Evolutionary conservation across 1,140 invertebrate species (phyloP).

Genomic region (Ips nitidus): DNA sequence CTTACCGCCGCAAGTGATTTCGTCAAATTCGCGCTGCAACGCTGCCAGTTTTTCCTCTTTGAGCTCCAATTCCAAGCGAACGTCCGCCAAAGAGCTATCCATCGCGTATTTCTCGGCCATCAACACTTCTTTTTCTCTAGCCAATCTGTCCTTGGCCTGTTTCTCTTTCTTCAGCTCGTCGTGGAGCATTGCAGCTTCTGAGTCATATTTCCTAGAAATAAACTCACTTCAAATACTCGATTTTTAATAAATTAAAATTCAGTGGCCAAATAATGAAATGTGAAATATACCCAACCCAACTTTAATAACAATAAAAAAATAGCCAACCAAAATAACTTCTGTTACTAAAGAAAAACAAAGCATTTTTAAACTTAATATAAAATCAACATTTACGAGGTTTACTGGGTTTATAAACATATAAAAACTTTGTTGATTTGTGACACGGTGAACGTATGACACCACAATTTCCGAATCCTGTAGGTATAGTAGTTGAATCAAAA

Average conservation of each 20-base stretch:
- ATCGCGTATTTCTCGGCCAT: constrained; percentile 82
- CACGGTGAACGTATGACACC: too few relatives aligned
- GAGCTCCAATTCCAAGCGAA: constrained; percentile 81
- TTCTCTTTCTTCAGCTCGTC: constrained; percentile 83
- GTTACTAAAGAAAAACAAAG: too few relatives aligned
- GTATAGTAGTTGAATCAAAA: too few relatives aligned
- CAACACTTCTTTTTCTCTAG: constrained; percentile 79
- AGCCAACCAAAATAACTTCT: too few relatives aligned
- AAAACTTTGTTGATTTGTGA: too few relatives aligned
- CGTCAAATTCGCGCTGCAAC: constrained; percentile 80
- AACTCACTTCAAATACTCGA: not conserved
- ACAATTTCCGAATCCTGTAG: too few relatives aligned
- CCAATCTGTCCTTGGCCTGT: constrained; percentile 72
- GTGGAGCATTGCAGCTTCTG: constrained; percentile 79
- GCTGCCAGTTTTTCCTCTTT: constrained; percentile 80
- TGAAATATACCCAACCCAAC: too few relatives aligned
- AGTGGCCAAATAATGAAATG: not conserved
- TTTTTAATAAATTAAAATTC: not conserved
- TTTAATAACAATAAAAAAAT: too few relatives aligned
- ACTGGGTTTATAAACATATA: too few relatives aligned
- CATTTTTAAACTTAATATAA: too few relatives aligned
- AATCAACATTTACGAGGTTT: too few relatives aligned
- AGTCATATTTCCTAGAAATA: constrained; percentile 76
- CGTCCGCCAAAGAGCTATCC: constrained; percentile 81
- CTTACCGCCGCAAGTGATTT: constrained; percentile 71